Evolutionary conservation across 2,113 vertebrate species (phyloP).

Genomic region (Pardalotus punctatus): DNA sequence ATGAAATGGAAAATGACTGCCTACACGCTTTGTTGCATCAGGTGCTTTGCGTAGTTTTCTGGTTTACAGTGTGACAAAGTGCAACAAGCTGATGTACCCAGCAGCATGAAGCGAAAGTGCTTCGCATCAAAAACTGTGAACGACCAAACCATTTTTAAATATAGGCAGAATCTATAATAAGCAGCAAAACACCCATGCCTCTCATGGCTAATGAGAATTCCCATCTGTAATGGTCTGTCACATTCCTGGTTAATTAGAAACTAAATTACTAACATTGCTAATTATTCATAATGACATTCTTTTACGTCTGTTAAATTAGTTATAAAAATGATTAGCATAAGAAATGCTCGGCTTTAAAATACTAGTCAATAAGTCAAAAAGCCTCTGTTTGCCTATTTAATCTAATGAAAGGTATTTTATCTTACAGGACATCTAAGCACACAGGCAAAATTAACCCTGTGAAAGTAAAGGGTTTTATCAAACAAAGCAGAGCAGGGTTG

Average conservation of each 20-base stretch:
- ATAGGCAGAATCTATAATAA: constrained; percentile 26
- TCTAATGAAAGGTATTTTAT: constrained; percentile 67
- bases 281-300: constrained; percentile 68
- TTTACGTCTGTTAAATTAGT: constrained; percentile 64
- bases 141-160: constrained; percentile 20
- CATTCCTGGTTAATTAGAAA: constrained; percentile 66
- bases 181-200: constrained; percentile 4
- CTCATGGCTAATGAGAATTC: constrained; percentile 47
- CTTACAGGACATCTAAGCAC: constrained; percentile 3
- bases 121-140: background rate
- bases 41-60: background rate
- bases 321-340: constrained; percentile 70
- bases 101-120: background rate
- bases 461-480: constrained; percentile 37
- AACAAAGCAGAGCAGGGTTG: background rate
- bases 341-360: constrained; percentile 55
- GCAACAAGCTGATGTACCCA: background rate
- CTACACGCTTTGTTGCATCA: background rate
- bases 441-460: constrained; percentile 40
- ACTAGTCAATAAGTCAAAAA: constrained; percentile 67
- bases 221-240: constrained; percentile 34
- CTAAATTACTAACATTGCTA: constrained; percentile 60
- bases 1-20: constrained; percentile 30
- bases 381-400: constrained; percentile 53
- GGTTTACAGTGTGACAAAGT: background rate